A percentile compares a stretch with the other conserved stretches of the same genome.
phyloP scores from a whole-genome alignment of 2,797 vertebrate genomes.

The Aselliscus stoliczkanus region DNA sequence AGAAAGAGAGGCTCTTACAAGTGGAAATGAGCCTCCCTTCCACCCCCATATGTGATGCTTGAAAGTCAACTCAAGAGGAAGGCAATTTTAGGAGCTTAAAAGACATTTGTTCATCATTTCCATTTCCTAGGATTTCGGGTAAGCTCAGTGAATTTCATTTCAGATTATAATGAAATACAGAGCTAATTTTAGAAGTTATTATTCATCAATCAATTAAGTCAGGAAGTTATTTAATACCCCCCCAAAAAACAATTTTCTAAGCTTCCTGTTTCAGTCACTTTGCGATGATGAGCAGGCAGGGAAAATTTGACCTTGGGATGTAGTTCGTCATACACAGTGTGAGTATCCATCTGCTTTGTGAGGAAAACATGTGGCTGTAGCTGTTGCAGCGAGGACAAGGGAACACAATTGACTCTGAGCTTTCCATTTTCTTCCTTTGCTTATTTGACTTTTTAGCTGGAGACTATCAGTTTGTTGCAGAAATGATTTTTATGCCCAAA shows the following conservation, averaged over 20 bases:
- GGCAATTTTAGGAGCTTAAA: slow-evolving; percentile 40
- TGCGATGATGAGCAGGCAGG: slow-evolving; percentile 53
- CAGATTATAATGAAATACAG: slow-evolving; percentile 60
- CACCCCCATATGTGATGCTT: background rate
- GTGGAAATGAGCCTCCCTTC: background rate
- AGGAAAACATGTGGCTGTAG: slow-evolving; percentile 49
- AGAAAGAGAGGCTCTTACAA: background rate
- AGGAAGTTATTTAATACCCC: slow-evolving; percentile 37
- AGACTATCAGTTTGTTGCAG: background rate
- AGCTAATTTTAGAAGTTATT: slow-evolving; percentile 75
- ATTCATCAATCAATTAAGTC: slow-evolving; percentile 78
- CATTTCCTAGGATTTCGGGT: slow-evolving; percentile 63
- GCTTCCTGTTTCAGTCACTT: slow-evolving; percentile 65
- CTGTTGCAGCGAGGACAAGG: background rate
- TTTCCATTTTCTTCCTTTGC: background rate
- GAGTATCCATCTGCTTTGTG: slow-evolving; percentile 61
- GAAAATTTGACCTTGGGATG: slow-evolving; percentile 69
- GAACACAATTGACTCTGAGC: background rate
- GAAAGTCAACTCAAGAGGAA: background rate
- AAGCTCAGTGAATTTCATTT: slow-evolving; percentile 66
- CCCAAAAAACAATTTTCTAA: slow-evolving; percentile 43
- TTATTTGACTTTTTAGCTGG: background rate
- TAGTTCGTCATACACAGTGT: background rate
- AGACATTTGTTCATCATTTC: slow-evolving; percentile 50
- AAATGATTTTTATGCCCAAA: background rate